Evolutionary conservation across 2,797 vertebrate genomes (phyloP), one percentile per base, ranked within the genome.

Genomic region (Gymnoscopelus microlampas): DNA sequence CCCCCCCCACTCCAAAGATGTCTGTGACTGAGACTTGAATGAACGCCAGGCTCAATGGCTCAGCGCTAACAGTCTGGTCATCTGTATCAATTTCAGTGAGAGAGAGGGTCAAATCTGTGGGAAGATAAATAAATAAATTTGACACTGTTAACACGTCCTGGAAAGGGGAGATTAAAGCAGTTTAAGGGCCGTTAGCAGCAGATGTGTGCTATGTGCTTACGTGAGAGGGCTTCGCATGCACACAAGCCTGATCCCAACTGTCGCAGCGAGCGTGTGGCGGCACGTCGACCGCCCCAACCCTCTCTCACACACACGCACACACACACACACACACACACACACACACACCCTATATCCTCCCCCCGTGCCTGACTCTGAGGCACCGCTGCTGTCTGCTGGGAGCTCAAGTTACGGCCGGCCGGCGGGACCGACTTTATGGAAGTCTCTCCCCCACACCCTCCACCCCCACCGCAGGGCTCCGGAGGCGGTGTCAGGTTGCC

Each of bases 401-500:
- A 86, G 85, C 81, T 93, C 91, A 87, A 77, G 87, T 93, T 92
- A 89, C 90, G 70, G 86, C 85, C 78, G 76, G 88, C 78, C 89
- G 86, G 78, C 88, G 78, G 82, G 87, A 81, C 81, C 88, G 90
- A 91, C 89, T 91, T 92, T 89, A 91, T 92, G 88, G 90, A 91
- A 91, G 90, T 87, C 88, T 88, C 83, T 81, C 89, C 85, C 82
- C 84, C 89, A 86, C 87, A 88, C 87, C 87, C 87, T 83, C 85
- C 32, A 73, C 85, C 85, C 86, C 86, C 80, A 88, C 82, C 76
- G 74, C 88, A 83, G 74, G 84, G 86, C 89, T 92, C 89, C 88
- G 87, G 89, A 87, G 87, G 85, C 93, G 91, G 89, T 92, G 92
- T 94, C 91, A 5, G 82, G 88, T 94, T 93, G 87, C 90, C 68